Evolutionary conservation across 2,888 invertebrate species (phyloP).

Genomic region (Scelioninae gen. 2): DNA sequence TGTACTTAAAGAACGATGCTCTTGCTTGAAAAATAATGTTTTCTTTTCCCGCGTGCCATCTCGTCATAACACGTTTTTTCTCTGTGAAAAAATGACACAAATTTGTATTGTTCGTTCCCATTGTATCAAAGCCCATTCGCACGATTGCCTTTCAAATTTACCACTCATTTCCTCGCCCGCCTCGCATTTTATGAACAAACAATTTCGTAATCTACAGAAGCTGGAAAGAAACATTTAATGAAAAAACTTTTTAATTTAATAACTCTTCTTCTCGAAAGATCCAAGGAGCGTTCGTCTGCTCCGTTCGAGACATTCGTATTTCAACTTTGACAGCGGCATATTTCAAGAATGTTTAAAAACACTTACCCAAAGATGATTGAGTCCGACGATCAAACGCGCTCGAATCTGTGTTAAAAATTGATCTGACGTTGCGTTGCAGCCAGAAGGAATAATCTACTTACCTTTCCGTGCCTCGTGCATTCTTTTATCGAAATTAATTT

Average conservation of each 20-base stretch:
- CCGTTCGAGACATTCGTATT: conserved; percentile 29
- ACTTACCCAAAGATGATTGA: conserved; percentile 19
- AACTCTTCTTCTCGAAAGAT: conserved; percentile 28
- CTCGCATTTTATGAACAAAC: conserved; percentile 33
- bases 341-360: conserved; percentile 9
- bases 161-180: conserved; percentile 19
- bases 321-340: conserved; percentile 31
- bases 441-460: no score
- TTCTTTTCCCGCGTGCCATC: no score
- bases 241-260: conserved; percentile 53
- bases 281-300: conserved; percentile 18
- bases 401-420: no score
- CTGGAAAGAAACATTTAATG: conserved; percentile 37
- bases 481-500: no score
- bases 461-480: no score
- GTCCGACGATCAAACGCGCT: background rate
- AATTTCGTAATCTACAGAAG: conserved; percentile 18
- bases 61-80: no score
- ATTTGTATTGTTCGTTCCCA: no score
- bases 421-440: no score
- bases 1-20: no score
- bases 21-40: no score
- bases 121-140: conserved; percentile 1
- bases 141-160: conserved; percentile 18
- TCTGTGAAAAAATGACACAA: no score